Base-by-base conservation (phyloP, 2,797 vertebrate species). In the Gymnoscopelus microlampas region DNA sequence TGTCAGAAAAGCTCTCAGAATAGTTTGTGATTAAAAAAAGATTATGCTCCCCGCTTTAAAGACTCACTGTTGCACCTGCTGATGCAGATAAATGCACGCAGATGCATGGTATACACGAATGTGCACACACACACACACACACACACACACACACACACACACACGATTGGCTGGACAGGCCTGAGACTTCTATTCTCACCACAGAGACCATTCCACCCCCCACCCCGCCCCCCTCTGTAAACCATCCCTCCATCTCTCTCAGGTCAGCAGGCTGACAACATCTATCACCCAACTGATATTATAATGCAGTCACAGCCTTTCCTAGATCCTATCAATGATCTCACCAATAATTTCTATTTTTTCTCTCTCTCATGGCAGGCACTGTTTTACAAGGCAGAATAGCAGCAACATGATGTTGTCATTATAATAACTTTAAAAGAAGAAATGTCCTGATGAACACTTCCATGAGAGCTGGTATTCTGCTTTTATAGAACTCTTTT, bases 1-100 rank as follows among this genome's bases (percentile, higher is more conserved):
- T 77, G 71, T 74, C 82, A 81, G 78, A 53, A 72, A 85, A 71
- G 69, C 76, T 82, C 85, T 90, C n/a, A 56, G 89, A 90, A 88
- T 75, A 85, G 83, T 85, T 76, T 78, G 74, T 87, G 86, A 92
- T 93, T 91, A 90, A 91, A 92, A 91, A 92, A 89, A 92, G 88
- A 92, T 93, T 90, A 90, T 79, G 66, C 70, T 71, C 58, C 69
- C 59, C 75, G 66, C 81, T 88, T 90, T 82, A 91, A 89, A 88
- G 70, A 88, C 88, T 68, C 53, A 91, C 74, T 44, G 39, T 44
- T 44, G 39, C 39, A 44, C 39, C 39, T 44, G 39, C 7, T 10
- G 39, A 44, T 35, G 3, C 35, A 56, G n/a, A 47, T 23, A 56
- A 39, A 54, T 26, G 32, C 29, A 64, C 63, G 23, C 3, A 1